Evolutionary conservation across 2,797 vertebrate genomes (phyloP), one percentile per base, ranked within the genome.

Genomic region (Crenichthys baileyi): DNA sequence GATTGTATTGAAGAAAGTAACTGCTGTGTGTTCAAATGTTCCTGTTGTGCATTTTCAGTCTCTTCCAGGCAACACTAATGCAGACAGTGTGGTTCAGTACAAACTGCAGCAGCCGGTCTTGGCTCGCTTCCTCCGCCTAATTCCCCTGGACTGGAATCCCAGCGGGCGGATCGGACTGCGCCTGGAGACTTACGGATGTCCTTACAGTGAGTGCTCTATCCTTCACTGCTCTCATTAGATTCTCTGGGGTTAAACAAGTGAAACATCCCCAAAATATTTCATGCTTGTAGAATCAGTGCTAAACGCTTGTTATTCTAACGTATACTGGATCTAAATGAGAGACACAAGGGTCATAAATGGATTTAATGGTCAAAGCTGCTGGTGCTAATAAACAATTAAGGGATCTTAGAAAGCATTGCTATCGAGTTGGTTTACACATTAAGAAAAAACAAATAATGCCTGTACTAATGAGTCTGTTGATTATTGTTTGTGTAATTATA

Each of bases 91-190:
- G 1, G 94, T 99, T 53, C 96, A 96, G 89, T 94, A 96, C 84
- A 97, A 97, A 76, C 96, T 99, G 84, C 97, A 97, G 88, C 96
- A 97, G 92, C 95, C 96, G 0, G 96, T 76, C 95, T 97, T 99
- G 89, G 98, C 98, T 84, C 96, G 96, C 80, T 98, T 96, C 90
- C 94, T 99, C 11, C 95, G 97, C 65, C 96, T 99, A 91, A 90
- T 97, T 80, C 98, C 98, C 79, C 94, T 98, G 81, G 95, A 96
- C 82, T 98, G 98, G 97, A 99, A 98, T 90, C 94, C 92, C 0
- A 97, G 93, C 70, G 98, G 98, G 61, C 96, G 98, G 84, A 97
- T 99, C 70, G 98, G 98, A 80, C 96, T 99, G 91, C 94, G 98
- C 12, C 94, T 98, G 18, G 98, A 99, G 91, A 90, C 94, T 4